phyloP scores from a whole-genome alignment of 2,113 vertebrate species.

The Caretta caretta region DNA sequence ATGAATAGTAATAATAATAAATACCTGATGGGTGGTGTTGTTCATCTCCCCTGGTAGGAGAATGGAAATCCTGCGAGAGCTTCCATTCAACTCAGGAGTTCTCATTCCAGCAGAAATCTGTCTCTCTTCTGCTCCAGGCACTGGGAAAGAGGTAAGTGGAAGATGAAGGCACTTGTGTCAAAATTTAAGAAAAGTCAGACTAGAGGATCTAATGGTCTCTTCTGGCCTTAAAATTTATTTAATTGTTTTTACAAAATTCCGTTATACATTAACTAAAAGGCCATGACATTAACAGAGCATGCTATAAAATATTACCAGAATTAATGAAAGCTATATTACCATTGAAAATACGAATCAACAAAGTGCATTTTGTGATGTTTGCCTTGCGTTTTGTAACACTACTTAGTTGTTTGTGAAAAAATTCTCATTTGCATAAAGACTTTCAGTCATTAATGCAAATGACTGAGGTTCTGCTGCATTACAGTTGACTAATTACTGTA shows the following conservation, averaged over 20 bases:
- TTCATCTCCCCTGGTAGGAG: neutral
- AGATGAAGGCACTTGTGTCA: neutral
- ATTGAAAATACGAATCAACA: neutral
- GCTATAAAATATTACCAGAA: neutral
- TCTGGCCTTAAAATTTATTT: neutral
- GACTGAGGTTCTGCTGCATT: neutral
- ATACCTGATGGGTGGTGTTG: neutral
- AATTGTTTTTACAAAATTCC: neutral
- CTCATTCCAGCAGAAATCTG: neutral
- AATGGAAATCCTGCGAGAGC: neutral
- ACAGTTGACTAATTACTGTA: neutral
- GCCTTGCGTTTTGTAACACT: neutral
- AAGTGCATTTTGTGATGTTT: neutral
- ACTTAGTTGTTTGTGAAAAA: rapidly evolving
- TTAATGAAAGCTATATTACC: neutral
- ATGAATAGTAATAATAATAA: neutral
- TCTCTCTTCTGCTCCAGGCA: neutral
- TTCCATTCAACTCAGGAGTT: neutral
- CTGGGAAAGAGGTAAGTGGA: neutral
- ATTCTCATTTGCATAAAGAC: neutral
- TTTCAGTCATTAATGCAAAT: neutral
- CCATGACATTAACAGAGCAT: rapidly evolving
- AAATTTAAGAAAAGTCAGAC: neutral
- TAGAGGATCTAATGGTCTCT: rapidly evolving
- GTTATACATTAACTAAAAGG: rapidly evolving